These are phyloP conservation scores for Patella depressa DNA, from an alignment of 2,888 invertebrate species.

Conservation along the genomic window DNA sequence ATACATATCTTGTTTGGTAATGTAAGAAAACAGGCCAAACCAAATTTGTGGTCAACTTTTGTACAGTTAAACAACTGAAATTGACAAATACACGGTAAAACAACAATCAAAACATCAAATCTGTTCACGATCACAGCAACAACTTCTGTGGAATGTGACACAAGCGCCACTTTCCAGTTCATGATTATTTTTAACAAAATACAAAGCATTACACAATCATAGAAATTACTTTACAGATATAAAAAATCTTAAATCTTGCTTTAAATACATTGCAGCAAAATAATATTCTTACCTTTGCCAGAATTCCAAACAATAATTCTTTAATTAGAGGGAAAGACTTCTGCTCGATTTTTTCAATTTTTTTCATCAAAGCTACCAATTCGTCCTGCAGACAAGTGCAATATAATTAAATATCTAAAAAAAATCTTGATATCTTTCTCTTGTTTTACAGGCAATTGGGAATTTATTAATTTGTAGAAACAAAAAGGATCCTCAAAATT, in stretches of 20 bases:
- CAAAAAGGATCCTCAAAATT: no score
- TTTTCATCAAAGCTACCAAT: constrained; percentile 25
- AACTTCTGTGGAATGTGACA: neutral
- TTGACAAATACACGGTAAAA: neutral
- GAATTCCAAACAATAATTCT: constrained; percentile 40
- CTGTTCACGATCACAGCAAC: neutral
- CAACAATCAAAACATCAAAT: neutral
- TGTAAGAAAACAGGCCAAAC: constrained; percentile 45
- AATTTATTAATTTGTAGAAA: no score
- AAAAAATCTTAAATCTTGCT: no score
- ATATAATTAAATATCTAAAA: neutral
- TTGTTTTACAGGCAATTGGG: no score
- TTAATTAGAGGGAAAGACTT: constrained; percentile 39
- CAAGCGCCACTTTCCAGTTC: neutral
- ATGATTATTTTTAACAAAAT: neutral
- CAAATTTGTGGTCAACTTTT: constrained; percentile 52
- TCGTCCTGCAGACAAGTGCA: constrained; percentile 13
- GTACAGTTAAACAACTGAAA: constrained; percentile 55
- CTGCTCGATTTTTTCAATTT: constrained; percentile 33
- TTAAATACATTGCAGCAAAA: no score
- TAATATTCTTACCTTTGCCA: constrained; percentile 43
- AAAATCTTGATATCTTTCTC: neutral
- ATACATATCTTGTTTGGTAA: constrained; percentile 45
- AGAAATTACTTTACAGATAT: no score
- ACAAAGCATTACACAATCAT: neutral